phyloP scores from a whole-genome alignment of 2,113 vertebrate genomes.

The Desmodus rotundus region DNA sequence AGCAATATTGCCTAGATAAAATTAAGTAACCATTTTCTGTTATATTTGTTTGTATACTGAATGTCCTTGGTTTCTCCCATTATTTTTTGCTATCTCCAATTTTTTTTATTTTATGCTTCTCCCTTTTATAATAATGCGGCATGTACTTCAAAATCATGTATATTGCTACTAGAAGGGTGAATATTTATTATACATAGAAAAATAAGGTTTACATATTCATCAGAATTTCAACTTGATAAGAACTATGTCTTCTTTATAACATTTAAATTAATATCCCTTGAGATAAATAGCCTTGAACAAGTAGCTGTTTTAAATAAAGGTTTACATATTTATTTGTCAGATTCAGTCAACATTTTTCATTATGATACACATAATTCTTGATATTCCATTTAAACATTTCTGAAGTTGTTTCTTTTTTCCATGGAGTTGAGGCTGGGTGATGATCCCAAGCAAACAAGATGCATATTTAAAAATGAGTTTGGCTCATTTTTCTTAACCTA shows the following conservation, averaged over 20 bases:
- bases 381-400: neutral
- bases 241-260: neutral
- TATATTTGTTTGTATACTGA: conserved; percentile 63
- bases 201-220: neutral
- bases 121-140: neutral
- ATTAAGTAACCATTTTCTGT: conserved; percentile 74
- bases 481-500: neutral
- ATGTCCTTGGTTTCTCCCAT: conserved; percentile 56
- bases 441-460: neutral
- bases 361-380: neutral
- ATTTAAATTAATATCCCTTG: neutral
- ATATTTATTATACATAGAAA: neutral
- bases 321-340: neutral
- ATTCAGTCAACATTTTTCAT: neutral
- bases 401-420: neutral
- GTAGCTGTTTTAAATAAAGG: neutral
- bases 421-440: neutral
- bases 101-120: conserved; percentile 40
- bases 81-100: conserved; percentile 59
- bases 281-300: neutral
- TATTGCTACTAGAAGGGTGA: conserved; percentile 17
- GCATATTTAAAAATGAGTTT: neutral
- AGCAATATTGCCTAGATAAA: conserved; percentile 75
- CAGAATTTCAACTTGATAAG: neutral
- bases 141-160: conserved; percentile 25